Conservation (phyloP, 2,888 invertebrate species). For the Tetropium fuscum region DNA sequence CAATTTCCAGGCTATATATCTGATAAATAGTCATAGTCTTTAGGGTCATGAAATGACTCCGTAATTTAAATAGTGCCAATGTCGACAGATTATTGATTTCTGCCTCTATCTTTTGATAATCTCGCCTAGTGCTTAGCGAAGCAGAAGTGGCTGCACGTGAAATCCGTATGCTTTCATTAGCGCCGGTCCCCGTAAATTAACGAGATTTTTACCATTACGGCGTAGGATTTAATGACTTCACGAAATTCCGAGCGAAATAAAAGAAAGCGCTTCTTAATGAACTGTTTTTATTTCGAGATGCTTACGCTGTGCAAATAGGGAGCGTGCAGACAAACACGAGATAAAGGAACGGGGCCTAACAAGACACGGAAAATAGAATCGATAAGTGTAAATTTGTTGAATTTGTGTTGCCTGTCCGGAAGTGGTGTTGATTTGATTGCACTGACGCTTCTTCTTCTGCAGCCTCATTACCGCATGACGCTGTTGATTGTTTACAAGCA, state of each 20-base stretch:
- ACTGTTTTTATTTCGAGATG: constrained; percentile 22
- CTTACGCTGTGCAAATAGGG: background rate
- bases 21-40: too few relatives aligned
- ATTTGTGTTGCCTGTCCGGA: constrained; percentile 39
- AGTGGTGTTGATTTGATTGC: constrained; percentile 45
- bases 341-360: constrained; percentile 16
- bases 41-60: too few relatives aligned
- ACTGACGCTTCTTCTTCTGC: constrained; percentile 30
- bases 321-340: constrained; percentile 17
- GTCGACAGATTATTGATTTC: too few relatives aligned
- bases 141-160: too few relatives aligned
- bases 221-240: constrained; percentile 15
- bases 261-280: constrained; percentile 16
- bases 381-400: constrained; percentile 40
- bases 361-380: constrained; percentile 32
- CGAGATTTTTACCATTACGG: background rate
- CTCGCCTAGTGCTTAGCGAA: too few relatives aligned
- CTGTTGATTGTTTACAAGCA: constrained; percentile 11
- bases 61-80: too few relatives aligned
- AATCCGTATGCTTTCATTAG: too few relatives aligned
- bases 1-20: too few relatives aligned
- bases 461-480: constrained; percentile 36
- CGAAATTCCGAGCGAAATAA: constrained; percentile 7
- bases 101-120: too few relatives aligned
- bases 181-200: constrained; percentile 3